Evolutionary conservation across 2,888 invertebrate genomes (phyloP).

Genomic region (Mimas tiliae): DNA sequence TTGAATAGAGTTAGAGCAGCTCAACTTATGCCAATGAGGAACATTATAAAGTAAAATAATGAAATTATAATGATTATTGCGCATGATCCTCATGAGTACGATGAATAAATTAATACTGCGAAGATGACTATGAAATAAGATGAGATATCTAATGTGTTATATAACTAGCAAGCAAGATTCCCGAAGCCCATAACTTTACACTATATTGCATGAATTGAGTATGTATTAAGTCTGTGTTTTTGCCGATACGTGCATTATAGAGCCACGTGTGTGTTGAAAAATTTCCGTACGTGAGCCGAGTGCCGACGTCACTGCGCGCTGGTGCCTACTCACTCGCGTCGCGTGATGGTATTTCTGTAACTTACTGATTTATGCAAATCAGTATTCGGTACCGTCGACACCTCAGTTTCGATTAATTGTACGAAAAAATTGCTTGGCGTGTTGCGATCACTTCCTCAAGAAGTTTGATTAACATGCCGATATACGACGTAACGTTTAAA

Average conservation of each 20-base stretch:
- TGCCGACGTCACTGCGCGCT: background rate
- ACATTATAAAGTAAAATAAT: no score
- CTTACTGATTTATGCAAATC: constrained; percentile 1
- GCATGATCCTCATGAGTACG: no score
- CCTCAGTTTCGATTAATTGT: constrained; percentile 7
- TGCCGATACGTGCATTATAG: background rate
- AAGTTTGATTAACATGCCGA: background rate
- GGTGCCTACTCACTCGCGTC: background rate
- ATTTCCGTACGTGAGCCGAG: constrained; percentile 1
- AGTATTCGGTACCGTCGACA: constrained; percentile 7
- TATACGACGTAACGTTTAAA: no score
- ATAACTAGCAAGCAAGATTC: no score
- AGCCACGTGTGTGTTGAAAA: background rate
- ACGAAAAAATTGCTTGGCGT: background rate
- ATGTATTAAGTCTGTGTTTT: background rate
- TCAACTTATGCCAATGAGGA: no score
- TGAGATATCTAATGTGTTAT: no score
- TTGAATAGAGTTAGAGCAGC: no score
- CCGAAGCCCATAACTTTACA: no score
- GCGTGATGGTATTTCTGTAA: constrained; percentile 14
- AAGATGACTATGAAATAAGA: no score
- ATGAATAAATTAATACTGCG: no score
- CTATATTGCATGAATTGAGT: no score
- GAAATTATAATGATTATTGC: no score
- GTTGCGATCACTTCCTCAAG: background rate